Evolutionary conservation across 2,888 invertebrate genomes (phyloP), one percentile per base, ranked within the genome.

Genomic region (Biston betularia): DNA sequence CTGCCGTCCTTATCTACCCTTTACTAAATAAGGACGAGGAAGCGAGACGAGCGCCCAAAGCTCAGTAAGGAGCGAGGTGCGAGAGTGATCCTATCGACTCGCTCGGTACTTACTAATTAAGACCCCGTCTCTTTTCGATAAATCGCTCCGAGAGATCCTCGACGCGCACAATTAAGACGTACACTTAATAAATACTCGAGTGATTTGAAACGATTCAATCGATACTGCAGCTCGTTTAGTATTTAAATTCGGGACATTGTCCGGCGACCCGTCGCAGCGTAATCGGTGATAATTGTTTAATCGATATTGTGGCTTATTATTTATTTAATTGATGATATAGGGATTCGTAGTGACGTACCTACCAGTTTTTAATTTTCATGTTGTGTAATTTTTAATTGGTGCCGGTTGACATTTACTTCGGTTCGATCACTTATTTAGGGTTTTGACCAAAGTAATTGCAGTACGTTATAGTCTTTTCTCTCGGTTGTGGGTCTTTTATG

Each of bases 71-170:
- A 86, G 84, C 84, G 83, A 87, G 88, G 89, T 89, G 90, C 87
- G 84, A 82, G 84, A 74, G 80, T 74, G 90, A 93, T 92, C 79
- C 79, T 86, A 92, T 92, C 92, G 82, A 79, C 77, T 79, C 84
- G 77, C 74, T 82, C 79, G 84, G 87, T 88, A 88, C 87, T 85
- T 88, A 92, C 91, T 92, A 92, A 92, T 92, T 93, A 92, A 92
- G 86, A 86, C 81, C 78, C 79, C 75, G 60, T 75, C 73, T 80
- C 75, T 74, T 77, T 77, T 73, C 75, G 77, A 80, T 81, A 78
- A 79, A 79, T 78, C 76, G 72, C 67, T 74, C 71, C 72, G 71
- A 78, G 79, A 78, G 79, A 44, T 79, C 77, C 77, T 77, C 75
- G 70, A 61, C 71, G 72, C 70, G 86, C 85, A 83, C 88, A 88